Base-by-base conservation (phyloP, 2,113 vertebrate species). In the Dryoscopus gambensis region DNA sequence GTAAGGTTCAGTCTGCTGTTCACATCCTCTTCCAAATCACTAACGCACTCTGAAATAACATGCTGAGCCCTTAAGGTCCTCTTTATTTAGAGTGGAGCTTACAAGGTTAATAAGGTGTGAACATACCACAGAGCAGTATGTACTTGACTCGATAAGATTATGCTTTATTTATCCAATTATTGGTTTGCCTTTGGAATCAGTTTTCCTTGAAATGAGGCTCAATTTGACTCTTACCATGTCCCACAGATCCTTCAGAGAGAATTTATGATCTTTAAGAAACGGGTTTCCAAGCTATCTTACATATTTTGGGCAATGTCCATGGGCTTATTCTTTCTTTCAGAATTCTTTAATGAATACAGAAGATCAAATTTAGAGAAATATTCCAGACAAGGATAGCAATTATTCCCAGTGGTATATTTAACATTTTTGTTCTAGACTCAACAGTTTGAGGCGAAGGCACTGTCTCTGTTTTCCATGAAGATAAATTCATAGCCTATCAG, bases 371-470 rank as follows among this genome's bases (percentile, higher is more conserved):
- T 76, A 76, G 49, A 92, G 63, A 87, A 89, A 62, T 49, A 75
- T 82, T 92, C 81, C 77, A 87, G 59, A 71, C 76, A 73, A 77
- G 27, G 84, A 89, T 13, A 87, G 35, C 53, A 92, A 59, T 77
- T 85, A 94, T 83, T 96, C 94, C 78, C 89, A 84, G 55, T 42
- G 76, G 76, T 37, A 21, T 56, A 69, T 59, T 95, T 87, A 90
- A 94, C 65, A 65, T 79, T 92, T 89, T 40, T 91, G 56, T 84
- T 93, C 88, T 49, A 91, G 89, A 88, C 89, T 85, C 88, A 91
- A 90, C 76, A 86, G 57, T 87, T 80, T 91, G 89, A 97, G 85
- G 82, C 91, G 93, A 69, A 94, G 55, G n/a, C 30, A 60, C 13
- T 60, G 76, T 92, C 79, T 78, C 33, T 59, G 22, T 83, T 94